These are phyloP conservation scores for Gallinago media DNA, from an alignment of 2,113 vertebrate species.

Conservation along the genomic window DNA sequence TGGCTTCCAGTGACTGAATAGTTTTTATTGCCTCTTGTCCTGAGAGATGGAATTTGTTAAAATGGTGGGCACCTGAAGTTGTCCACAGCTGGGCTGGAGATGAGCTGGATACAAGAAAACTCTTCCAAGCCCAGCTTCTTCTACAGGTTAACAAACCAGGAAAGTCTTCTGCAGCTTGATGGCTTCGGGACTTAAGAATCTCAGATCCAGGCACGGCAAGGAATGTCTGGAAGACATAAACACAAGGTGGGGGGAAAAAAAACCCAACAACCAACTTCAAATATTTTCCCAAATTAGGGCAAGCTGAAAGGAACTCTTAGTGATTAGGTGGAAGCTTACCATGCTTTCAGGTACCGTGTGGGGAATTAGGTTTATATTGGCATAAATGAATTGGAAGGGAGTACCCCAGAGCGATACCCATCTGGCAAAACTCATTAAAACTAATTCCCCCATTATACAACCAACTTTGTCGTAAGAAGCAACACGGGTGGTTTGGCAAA, in stretches of 20 bases:
- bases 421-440: neutral
- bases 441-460: neutral
- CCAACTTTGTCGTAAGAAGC: neutral
- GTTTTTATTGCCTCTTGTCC: neutral
- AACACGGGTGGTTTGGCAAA: neutral
- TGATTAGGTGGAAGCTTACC: neutral
- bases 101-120: neutral
- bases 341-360: neutral
- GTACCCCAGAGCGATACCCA: neutral
- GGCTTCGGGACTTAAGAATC: neutral
- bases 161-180: neutral
- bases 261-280: neutral
- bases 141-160: neutral
- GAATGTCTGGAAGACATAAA: neutral
- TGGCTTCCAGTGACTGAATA: neutral
- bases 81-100: neutral
- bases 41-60: neutral
- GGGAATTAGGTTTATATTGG: neutral
- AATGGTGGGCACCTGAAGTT: neutral
- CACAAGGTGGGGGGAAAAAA: neutral
- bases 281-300: neutral
- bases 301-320: neutral
- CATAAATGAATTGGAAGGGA: neutral
- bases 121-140: neutral
- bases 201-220: neutral